Evolutionary conservation across 1,140 invertebrate species (phyloP), one percentile per base, ranked within the genome.

Genomic region (Rhagoletis pomonella): DNA sequence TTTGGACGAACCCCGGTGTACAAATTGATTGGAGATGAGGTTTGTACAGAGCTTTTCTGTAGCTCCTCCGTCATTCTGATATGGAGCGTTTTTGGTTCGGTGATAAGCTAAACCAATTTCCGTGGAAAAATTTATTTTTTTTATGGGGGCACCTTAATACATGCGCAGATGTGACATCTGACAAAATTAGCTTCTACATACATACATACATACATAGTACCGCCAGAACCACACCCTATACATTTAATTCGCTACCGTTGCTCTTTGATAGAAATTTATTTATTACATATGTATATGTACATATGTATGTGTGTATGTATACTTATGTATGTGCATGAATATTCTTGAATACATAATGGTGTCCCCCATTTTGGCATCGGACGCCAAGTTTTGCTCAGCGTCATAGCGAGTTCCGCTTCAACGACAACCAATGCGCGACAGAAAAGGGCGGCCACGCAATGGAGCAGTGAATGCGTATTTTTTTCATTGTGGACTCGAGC

Each of bases 281-380:
- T 29, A 29, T 29, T 29, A n/a, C n/a, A n/a, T n/a, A n/a, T n/a
- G n/a, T 42, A 39, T 42, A 12, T 12, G 39, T 44, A 44, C 39
- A 47, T 69, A 1, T 44, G 3, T 47, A 47, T 17, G 7, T 0
- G 47, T n/a, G 69, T n/a, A 73, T 73, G n/a, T 6, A 7, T 39
- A 67, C 6, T 5, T 3, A 55, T 6, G 55, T 17, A 81, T 19
- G 10, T 58, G 10, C 7, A 44, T 69, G 7, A 69, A 69, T 19
- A 67, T 39, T 39, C 4, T 14, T 67, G 44, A 67, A n/a, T 29
- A 39, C 64, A 19, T 67, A 67, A 29, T 19, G 4, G 42, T 81
- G 73, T 81, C 73, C 73, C 73, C 73, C 73, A 81, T 81, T 81
- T 81, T 81, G 73, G 47, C 47, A 81, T 55, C 19, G 73, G 44